Conservation (phyloP, 1,140 invertebrate species). For the Batillaria attramentaria region DNA sequence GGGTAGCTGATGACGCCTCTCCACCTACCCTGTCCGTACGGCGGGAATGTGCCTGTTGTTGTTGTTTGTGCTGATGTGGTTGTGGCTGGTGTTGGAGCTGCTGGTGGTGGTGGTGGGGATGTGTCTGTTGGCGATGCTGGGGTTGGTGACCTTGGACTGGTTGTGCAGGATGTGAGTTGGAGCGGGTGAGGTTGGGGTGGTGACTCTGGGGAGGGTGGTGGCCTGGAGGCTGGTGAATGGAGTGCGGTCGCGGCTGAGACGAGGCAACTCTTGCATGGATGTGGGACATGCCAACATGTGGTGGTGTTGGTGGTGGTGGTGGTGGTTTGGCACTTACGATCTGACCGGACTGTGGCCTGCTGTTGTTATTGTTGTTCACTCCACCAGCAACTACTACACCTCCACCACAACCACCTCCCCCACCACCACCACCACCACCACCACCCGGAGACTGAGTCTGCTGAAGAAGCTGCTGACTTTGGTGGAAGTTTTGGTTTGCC, state of each 20-base stretch:
- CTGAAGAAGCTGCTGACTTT: neutral
- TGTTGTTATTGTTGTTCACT: slow-evolving; percentile 17
- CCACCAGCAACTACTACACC: neutral
- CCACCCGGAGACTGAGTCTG: slow-evolving; percentile 29
- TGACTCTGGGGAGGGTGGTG: neutral
- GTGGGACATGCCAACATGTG: too few relatives aligned
- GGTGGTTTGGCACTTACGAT: too few relatives aligned
- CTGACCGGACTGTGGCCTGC: too few relatives aligned
- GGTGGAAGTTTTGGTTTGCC: slow-evolving; percentile 45
- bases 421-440: slow-evolving; percentile 24
- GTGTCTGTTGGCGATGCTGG: neutral
- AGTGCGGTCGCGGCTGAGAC: neutral
- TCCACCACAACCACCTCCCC: neutral
- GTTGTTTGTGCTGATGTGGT: neutral
- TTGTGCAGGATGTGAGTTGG: neutral
- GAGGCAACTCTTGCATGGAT: too few relatives aligned
- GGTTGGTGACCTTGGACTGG: slow-evolving; percentile 16
- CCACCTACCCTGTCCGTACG: neutral
- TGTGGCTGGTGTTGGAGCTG: neutral
- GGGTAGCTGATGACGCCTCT: neutral
- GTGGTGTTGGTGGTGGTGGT: too few relatives aligned
- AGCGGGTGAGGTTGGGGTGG: neutral
- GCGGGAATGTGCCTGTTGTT: slow-evolving; percentile 6
- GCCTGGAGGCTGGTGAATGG: neutral
- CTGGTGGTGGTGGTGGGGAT: slow-evolving; percentile 14